Evolutionary conservation across 1,140 invertebrate genomes (phyloP), one percentile per base, ranked within the genome.

Genomic region (Antheraea mylitta): DNA sequence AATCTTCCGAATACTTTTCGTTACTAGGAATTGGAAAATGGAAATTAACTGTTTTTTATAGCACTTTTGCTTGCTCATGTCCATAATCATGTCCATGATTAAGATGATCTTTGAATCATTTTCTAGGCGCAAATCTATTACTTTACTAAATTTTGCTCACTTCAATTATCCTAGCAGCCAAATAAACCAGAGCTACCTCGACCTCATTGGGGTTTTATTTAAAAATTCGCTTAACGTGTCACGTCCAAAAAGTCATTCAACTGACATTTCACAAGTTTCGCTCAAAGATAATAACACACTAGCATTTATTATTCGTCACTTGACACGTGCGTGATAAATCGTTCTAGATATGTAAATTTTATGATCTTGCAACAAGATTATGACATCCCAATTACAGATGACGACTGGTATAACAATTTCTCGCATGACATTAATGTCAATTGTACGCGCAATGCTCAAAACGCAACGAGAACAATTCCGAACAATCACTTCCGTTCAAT

Each of bases 401-500:
- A 45, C 65, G 64, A 69, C 58, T 73, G 64, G 64, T 63, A 37
- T 45, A 67, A 69, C 58, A 58, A 38, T 66, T 65, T 74, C 69
- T 80, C 59, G 70, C 74, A 76, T 67, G 73, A 61, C 69, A 72
- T 64, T 65, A 58, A 61, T 58, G 59, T 66, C 64, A 65, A 58
- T 66, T 53, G 65, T 22, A 58, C 65, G 64, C 68, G 58, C 68
- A 53, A 53, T 13, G 16, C 45, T 53, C 6, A n/a, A 30, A 6
- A 16, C 45, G 45, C 45, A 71, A 69, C 64, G 60, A 18, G 58
- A 68, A 69, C 63, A 68, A 73, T 69, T 70, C 61, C 69, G 59
- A 71, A 75, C 74, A 74, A 70, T 73, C 73, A 74, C 74, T 82
- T 82, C 80, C 78, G 78, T 66, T 60, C 71, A 70, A 76, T 75